These are phyloP conservation scores for Tachuris rubrigastra DNA, from an alignment of 2,113 vertebrate genomes.

Conservation along the genomic window DNA sequence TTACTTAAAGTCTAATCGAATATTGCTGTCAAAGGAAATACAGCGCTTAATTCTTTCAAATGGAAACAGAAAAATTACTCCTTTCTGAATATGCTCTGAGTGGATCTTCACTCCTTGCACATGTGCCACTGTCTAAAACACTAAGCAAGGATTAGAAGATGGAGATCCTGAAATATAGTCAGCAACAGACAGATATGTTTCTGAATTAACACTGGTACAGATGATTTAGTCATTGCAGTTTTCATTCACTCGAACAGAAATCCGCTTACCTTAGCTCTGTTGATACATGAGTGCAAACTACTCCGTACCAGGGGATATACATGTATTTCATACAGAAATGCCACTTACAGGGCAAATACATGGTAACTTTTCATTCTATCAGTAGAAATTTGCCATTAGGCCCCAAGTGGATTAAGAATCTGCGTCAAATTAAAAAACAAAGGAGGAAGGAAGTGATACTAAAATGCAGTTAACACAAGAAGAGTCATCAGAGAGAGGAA, in stretches of 20 bases:
- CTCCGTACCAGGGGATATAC: not conserved
- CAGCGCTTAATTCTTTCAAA: not conserved
- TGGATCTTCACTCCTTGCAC: not conserved
- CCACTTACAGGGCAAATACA: not conserved
- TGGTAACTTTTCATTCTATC: rapidly evolving
- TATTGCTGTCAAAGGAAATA: not conserved
- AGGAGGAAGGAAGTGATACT: not conserved
- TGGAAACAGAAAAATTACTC: not conserved
- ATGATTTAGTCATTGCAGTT: not conserved
- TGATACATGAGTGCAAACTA: not conserved
- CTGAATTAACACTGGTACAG: not conserved
- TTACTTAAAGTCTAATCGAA: not conserved
- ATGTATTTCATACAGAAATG: not conserved
- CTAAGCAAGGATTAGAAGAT: not conserved
- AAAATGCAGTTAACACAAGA: not conserved
- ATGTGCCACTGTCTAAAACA: not conserved
- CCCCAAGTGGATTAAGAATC: not conserved
- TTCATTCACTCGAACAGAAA: not conserved
- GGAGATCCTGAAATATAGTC: not conserved
- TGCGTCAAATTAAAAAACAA: not conserved
- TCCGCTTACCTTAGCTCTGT: not conserved
- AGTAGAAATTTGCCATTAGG: not conserved
- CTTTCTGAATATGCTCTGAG: not conserved
- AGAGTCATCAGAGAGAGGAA: not conserved
- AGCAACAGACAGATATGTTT: not conserved